Conservation (phyloP, 2,113 vertebrate genomes). For the Charina bottae region DNA sequence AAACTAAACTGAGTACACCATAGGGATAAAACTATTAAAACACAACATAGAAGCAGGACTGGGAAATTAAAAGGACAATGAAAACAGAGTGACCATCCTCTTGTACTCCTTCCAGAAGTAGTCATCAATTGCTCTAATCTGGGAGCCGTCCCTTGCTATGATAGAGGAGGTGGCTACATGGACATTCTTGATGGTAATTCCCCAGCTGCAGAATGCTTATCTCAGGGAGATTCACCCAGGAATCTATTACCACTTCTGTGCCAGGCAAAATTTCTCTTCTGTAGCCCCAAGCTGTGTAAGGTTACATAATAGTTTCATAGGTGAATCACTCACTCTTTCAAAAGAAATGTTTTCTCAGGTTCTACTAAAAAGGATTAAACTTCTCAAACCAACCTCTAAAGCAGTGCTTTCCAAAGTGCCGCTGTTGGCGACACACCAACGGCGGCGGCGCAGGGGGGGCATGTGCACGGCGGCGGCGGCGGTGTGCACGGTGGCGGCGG, state of each 20-base stretch:
- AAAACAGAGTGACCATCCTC: neutral
- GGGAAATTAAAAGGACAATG: neutral
- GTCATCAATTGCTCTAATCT: neutral
- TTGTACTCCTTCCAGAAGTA: neutral
- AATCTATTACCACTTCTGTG: neutral
- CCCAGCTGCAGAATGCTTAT: neutral
- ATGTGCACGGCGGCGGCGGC: too few relatives aligned
- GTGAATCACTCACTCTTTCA: neutral
- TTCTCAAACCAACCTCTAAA: neutral
- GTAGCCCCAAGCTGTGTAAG: neutral
- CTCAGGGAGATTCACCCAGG: neutral
- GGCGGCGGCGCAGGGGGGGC: too few relatives aligned
- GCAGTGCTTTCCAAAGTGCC: too few relatives aligned
- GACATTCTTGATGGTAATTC: neutral
- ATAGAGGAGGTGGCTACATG: neutral
- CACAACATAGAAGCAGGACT: neutral
- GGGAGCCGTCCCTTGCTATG: neutral
- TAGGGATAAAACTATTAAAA: neutral
- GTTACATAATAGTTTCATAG: neutral
- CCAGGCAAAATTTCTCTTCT: neutral
- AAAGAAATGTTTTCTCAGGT: neutral
- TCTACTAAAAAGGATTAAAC: neutral
- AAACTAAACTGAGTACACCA: neutral
- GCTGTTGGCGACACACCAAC: too few relatives aligned
- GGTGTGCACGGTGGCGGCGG: too few relatives aligned